Base-by-base conservation (phyloP, 2,797 vertebrate genomes). In the Phoxinus dragarum region DNA sequence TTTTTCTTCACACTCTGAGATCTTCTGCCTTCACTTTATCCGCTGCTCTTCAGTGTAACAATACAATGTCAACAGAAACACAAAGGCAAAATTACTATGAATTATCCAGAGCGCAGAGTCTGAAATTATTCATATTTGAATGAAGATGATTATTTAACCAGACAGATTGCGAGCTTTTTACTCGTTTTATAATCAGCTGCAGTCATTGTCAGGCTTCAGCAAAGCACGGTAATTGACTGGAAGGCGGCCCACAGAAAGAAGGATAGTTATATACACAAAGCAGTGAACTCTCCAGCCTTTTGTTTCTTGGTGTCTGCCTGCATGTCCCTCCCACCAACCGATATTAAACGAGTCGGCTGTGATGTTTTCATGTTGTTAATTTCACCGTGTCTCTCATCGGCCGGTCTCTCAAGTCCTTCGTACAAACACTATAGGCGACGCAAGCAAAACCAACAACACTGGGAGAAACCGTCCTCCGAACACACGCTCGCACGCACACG, bases 91-190 rank as follows among this genome's bases (percentile, higher is more conserved):
- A 71, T 78, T 52, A 64, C 68, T 82, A 67, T 56, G 75, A 87
- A 87, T 87, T 72, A 74, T 82, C 69, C 44, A 17, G n/a, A 71
- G 68, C 59, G 47, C 9, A 7, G 75, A 74, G 75, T 80, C 81
- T 61, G 85, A 86, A 79, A 69, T 83, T 79, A 80, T 66, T 79
- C 75, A 54, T 38, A 79, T 73, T 71, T 87, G 68, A 87, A 87
- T 84, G 64, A 44, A 84, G 81, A 87, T 80, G 76, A 87, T 80
- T 84, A 84, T 80, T 87, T 84, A 79, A 84, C 82, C 81, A 73
- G 75, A 64, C 72, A 61, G 86, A 80, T 68, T 84, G 82, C 49
- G 3, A 80, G 86, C 81, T 73, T 85, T 84, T 80, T 31, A 67
- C 69, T 75, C 76, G 3, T 79, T 75, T 74, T 71, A 87, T 87